phyloP scores from a whole-genome alignment of 2,113 vertebrate species.

The Condylura cristata region DNA sequence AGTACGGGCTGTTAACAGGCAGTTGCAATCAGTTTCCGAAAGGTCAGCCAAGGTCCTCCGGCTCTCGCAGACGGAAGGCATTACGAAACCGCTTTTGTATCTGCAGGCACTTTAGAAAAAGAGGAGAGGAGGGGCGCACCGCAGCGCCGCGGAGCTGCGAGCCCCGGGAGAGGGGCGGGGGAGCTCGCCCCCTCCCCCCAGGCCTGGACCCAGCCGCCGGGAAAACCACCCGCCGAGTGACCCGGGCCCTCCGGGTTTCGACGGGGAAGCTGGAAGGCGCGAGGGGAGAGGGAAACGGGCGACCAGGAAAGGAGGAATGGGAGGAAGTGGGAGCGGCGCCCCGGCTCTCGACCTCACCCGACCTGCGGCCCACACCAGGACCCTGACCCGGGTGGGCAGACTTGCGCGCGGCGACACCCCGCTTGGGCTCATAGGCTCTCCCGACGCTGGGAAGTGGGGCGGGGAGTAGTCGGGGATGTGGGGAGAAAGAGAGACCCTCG shows the following conservation, averaged over 20 bases:
- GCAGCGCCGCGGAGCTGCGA: background rate
- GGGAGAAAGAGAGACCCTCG: slow-evolving; percentile 56
- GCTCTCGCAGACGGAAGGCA: slow-evolving; percentile 79
- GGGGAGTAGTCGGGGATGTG: background rate
- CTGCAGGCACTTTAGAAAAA: slow-evolving; percentile 79
- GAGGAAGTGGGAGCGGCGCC: slow-evolving; percentile 77
- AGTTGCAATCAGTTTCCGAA: slow-evolving; percentile 82
- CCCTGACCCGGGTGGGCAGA: background rate
- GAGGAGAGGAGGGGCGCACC: slow-evolving; percentile 67
- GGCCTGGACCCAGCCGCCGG: background rate
- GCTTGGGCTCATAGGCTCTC: background rate
- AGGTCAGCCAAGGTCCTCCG: slow-evolving; percentile 85
- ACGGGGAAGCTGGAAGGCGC: slow-evolving; percentile 23
- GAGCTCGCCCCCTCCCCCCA: background rate
- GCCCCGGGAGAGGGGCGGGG: background rate
- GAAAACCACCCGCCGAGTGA: background rate
- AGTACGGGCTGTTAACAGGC: slow-evolving; percentile 74
- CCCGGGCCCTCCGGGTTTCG: background rate
- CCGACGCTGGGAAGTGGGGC: background rate
- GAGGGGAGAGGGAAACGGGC: background rate
- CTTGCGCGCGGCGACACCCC: background rate
- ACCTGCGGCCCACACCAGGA: slow-evolving; percentile 62
- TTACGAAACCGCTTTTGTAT: slow-evolving; percentile 86
- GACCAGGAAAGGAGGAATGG: background rate
- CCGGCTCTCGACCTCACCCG: slow-evolving; percentile 60